Percentiles rank a stretch among this genome's conserved stretches.
phyloP scores from a whole-genome alignment of 2,113 vertebrate species.

The Tychaedon coryphoeus region DNA sequence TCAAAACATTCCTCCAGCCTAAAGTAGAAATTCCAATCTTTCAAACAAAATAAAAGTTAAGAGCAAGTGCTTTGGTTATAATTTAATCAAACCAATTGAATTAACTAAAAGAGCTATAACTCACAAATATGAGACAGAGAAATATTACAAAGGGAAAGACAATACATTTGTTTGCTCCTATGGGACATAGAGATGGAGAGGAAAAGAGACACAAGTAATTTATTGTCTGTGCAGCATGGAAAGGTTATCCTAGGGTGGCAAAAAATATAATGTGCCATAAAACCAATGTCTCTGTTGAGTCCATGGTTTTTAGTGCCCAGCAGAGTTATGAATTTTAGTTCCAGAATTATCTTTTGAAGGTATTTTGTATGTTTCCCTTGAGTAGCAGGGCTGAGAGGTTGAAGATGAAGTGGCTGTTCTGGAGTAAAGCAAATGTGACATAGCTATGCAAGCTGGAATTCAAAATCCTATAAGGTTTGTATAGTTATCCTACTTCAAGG shows the following conservation, averaged over 20 bases:
- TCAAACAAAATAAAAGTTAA: background rate
- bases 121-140: background rate
- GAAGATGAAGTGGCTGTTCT: slow-evolving; percentile 3
- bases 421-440: slow-evolving; percentile 24
- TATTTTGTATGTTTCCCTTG: slow-evolving; percentile 53
- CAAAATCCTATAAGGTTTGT: background rate
- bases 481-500: background rate
- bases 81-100: slow-evolving; percentile 6
- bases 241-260: slow-evolving; percentile 50
- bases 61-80: background rate
- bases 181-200: background rate
- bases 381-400: slow-evolving; percentile 19
- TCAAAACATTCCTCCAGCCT: background rate
- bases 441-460: background rate
- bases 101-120: background rate
- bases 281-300: slow-evolving; percentile 55
- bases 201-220: slow-evolving; percentile 11
- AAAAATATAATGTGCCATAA: slow-evolving; percentile 55
- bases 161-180: slow-evolving; percentile 34
- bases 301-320: slow-evolving; percentile 49
- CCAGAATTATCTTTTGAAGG: slow-evolving; percentile 53
- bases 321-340: slow-evolving; percentile 59
- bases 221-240: slow-evolving; percentile 22
- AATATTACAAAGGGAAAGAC: slow-evolving; percentile 15
- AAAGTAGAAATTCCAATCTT: background rate